Conservation (phyloP, 53 echinoderm and acorn worm species). For the Mesocentrotus franciscanus region DNA sequence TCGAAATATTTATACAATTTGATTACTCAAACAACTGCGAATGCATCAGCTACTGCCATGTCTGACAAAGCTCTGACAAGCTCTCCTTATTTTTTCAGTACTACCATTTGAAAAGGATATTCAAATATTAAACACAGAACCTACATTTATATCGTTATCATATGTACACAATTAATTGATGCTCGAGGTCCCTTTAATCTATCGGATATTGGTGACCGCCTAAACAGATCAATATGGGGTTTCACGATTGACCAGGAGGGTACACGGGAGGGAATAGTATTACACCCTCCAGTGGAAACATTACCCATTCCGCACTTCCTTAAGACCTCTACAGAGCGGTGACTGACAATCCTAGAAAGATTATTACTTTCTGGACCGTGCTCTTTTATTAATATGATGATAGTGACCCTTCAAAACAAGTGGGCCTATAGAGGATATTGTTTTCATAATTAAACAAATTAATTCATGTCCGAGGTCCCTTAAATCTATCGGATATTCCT, state of each 20-base stretch:
- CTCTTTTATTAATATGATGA: too few relatives aligned
- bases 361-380: too few relatives aligned
- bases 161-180: neutral
- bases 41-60: too few relatives aligned
- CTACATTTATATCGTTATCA: neutral
- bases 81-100: neutral
- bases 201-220: neutral
- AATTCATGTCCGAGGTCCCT: neutral
- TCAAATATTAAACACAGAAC: neutral
- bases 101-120: neutral
- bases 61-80: too few relatives aligned
- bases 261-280: neutral
- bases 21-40: neutral
- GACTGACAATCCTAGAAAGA: too few relatives aligned
- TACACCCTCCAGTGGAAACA: slow-evolving; percentile 8
- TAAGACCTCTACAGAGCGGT: too few relatives aligned
- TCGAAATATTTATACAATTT: neutral
- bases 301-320: neutral
- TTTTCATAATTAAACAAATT: too few relatives aligned
- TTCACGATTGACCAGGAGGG: slow-evolving; percentile 4
- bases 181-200: neutral
- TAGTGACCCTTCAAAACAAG: too few relatives aligned
- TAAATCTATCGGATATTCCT: neutral
- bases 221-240: neutral
- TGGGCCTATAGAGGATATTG: too few relatives aligned